Evolutionary conservation across 2,797 vertebrate species (phyloP), one percentile per base, ranked within the genome.

Genomic region (Bucorvus abyssinicus): DNA sequence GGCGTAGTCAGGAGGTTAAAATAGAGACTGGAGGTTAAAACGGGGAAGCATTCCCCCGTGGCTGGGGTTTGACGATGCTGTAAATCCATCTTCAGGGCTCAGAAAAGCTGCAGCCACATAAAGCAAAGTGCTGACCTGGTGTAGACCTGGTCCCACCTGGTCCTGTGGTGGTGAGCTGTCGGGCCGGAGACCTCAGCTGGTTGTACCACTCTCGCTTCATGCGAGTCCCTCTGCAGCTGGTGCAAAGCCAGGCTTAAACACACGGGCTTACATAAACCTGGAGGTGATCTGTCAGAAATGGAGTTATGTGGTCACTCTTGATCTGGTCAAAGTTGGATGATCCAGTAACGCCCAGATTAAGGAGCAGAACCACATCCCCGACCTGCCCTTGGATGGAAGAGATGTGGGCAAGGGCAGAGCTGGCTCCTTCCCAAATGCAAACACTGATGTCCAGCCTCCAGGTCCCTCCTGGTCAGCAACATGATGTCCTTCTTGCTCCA

Each of bases 121-220:
- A 84, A 71, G 49, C 14, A 2, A 74, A 80, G 34, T 4, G 34
- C 59, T 87, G 55, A 57, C 20, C 50, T 32, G 63, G 30, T 23
- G 12, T 15, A 81, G 91, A 60, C 22, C 24, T 42, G 55, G 29
- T 42, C 38, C 7, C 10, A 12, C 4, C 15, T 13, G n/a, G 45
- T 65, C 13, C 44, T 30, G 55, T 26, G 40, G 30, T 5, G 1
- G 18, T 14, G 22, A 4, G 3, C 7, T 34, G 30, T 12, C 16
- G 1, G 1, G 7, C 34, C 2, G 5, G 44, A 45, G 44, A 5
- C 29, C 40, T 45, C 2, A 0, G 10, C 67, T n/a, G 49, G 18
- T 40, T 16, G 19, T 17, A 36, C 12, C 42, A 4, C 12, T 18
- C 52, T 23, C 5, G 6, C 53, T 34, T 18, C 23, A 32, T 2